Base-by-base conservation (phyloP, 35 echinoderm and acorn worm species). In the Anneissia japonica region DNA sequence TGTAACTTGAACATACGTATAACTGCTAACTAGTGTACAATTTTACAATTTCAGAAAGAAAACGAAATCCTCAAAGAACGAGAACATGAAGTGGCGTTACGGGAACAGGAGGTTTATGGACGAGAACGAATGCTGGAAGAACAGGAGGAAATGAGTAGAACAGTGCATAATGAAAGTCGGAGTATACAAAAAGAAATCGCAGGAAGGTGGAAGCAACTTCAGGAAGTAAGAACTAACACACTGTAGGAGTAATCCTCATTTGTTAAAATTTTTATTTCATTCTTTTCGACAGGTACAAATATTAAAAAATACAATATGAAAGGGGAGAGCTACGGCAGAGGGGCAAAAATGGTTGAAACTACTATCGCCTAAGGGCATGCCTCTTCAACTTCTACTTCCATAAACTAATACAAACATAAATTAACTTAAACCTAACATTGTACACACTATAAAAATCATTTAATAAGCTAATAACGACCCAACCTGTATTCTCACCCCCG, bases 221-320 rank as follows among this genome's bases (percentile, higher is more conserved):
- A 93, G 78, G 87, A 93, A 87, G 92, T 93, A 72, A 43, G 39
- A n/a, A 0, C n/a, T n/a, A n/a, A n/a, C n/a, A n/a, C n/a, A n/a
- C n/a, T n/a, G n/a, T n/a, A n/a, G n/a, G n/a, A n/a, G n/a, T 13
- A 39, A 43, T 6, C 4, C 19, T 84, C 13, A 0, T 28, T 41
- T 46, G 14, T 82, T 37, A 26, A 0, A 26, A 21, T 0, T 37
- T 14, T 37, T 21, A 82, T 82, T 82, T 26, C 26, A 30, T 14
- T 0, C 5, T 84, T 1, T 84, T 21, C 31, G 13, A 0, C 5
- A 55, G 30, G 16, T 34, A 0, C 34, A 81, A 23, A 30, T 13
- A 35, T 28, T 13, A 38, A 82, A 38, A n/a, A 39, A n/a, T 23
- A 81, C 46, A 46, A n/a, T 39, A 26, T 28, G 38, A 9, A n/a